Conservation (phyloP, 92 coral and sea anemone species). For the Palythoa grandis region DNA sequence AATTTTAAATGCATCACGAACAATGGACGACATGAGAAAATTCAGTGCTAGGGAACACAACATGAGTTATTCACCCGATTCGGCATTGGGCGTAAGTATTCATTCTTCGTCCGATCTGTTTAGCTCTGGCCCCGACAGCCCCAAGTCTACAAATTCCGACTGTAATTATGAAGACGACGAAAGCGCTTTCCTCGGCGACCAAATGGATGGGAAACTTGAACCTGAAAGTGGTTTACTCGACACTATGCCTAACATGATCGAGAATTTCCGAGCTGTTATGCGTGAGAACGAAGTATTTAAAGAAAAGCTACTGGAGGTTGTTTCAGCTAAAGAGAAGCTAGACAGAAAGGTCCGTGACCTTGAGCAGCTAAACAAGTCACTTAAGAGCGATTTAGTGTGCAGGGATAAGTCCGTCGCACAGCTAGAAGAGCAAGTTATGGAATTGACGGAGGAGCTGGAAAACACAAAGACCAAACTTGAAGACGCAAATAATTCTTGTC, state of each 20-base stretch:
- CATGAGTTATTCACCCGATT: constrained; percentile 74
- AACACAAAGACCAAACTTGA: constrained; percentile 50
- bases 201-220: constrained; percentile 51
- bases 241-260: constrained; percentile 90
- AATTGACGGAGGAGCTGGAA: constrained; percentile 59
- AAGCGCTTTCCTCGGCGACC: constrained; percentile 39
- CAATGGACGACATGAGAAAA: constrained; percentile 83
- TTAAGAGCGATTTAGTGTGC: constrained; percentile 62
- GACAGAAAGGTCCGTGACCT: constrained; percentile 66
- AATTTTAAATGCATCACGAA: constrained; percentile 80
- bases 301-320: constrained; percentile 57
- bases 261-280: constrained; percentile 81
- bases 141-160: constrained; percentile 74
- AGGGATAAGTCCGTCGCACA: constrained; percentile 59
- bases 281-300: constrained; percentile 73
- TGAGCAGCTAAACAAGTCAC: constrained; percentile 54
- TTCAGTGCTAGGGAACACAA: constrained; percentile 59
- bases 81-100: constrained; percentile 79
- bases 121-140: constrained; percentile 77
- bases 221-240: constrained; percentile 66
- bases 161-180: constrained; percentile 52
- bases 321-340: constrained; percentile 64
- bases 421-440: constrained; percentile 53
- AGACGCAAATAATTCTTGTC: constrained; percentile 51
- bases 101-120: constrained; percentile 65